Percentiles rank a stretch among this genome's conserved stretches.
phyloP scores from a whole-genome alignment of 1,140 invertebrate genomes.

The Cotesia chilonis region DNA sequence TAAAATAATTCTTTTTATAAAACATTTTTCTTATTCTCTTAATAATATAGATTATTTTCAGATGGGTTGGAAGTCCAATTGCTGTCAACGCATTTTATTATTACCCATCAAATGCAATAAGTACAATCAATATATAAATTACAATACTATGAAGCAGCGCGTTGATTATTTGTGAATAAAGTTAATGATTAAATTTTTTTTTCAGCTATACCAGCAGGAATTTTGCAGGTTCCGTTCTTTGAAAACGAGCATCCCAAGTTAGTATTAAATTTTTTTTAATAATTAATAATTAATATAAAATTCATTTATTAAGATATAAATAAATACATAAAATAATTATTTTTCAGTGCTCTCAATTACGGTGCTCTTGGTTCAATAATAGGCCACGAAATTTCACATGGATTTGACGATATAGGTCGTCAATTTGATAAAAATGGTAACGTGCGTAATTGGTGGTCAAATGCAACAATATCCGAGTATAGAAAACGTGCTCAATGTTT shows the following conservation, averaged over 20 bases:
- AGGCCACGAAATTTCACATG: constrained; percentile 77
- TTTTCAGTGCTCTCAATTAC: constrained; percentile 72
- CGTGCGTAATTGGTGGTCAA: constrained; percentile 82
- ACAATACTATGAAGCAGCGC: not conserved
- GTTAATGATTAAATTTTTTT: constrained; percentile 25
- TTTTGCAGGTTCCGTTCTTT: constrained; percentile 86
- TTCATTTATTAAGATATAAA: no score
- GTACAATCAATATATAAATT: not conserved
- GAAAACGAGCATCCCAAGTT: not conserved
- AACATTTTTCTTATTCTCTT: not conserved
- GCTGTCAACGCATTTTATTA: constrained; percentile 7
- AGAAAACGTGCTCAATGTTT: constrained; percentile 81
- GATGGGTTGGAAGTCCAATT: constrained; percentile 4
- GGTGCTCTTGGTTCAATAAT: constrained; percentile 78
- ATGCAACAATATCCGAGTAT: constrained; percentile 70
- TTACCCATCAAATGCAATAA: not conserved
- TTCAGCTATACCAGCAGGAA: constrained; percentile 89
- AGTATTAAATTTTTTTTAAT: not conserved
- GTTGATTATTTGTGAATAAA: not conserved
- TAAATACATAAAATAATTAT: not conserved
- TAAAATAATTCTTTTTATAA: not conserved
- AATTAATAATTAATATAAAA: no score
- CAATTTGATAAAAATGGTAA: constrained; percentile 77
- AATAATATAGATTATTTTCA: not conserved
- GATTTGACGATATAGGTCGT: constrained; percentile 75